phyloP scores from a whole-genome alignment of 37 sponge, comb jelly and placozoan genomes.

The Ianthella basta region DNA sequence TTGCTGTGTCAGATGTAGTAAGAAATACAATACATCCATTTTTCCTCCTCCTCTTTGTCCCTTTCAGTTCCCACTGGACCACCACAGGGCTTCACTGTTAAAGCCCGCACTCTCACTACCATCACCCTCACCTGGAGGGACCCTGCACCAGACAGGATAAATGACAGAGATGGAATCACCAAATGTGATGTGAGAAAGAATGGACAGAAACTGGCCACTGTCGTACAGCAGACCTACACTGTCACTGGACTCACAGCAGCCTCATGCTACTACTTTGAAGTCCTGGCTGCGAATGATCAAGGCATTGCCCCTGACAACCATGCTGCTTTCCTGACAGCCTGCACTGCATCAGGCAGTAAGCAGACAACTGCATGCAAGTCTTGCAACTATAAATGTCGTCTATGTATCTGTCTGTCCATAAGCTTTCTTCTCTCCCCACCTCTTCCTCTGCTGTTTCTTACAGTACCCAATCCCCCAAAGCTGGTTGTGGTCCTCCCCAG shows the following conservation, averaged over 20 bases:
- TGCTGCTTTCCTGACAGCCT: not conserved
- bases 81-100: not conserved
- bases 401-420: too few relatives aligned
- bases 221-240: not conserved
- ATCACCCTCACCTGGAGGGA: constrained; percentile 20
- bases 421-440: too few relatives aligned
- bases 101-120: not conserved
- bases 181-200: too few relatives aligned
- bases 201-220: not conserved
- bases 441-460: not conserved
- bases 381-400: too few relatives aligned
- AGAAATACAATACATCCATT: too few relatives aligned
- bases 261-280: not conserved
- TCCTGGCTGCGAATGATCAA: constrained; percentile 14
- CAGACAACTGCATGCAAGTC: too few relatives aligned
- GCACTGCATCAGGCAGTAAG: not conserved
- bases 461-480: not conserved
- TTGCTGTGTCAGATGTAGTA: too few relatives aligned
- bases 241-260: constrained; percentile 1
- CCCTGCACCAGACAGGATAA: not conserved
- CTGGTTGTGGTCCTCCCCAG: not conserved
- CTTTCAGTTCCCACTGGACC: constrained; percentile 32
- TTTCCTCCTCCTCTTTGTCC: not conserved
- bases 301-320: constrained; percentile 4
- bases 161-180: constrained; percentile 33